These are phyloP conservation scores for Drosophila setosimentum DNA, from an alignment of 2,888 invertebrate species.

Conservation along the genomic window DNA sequence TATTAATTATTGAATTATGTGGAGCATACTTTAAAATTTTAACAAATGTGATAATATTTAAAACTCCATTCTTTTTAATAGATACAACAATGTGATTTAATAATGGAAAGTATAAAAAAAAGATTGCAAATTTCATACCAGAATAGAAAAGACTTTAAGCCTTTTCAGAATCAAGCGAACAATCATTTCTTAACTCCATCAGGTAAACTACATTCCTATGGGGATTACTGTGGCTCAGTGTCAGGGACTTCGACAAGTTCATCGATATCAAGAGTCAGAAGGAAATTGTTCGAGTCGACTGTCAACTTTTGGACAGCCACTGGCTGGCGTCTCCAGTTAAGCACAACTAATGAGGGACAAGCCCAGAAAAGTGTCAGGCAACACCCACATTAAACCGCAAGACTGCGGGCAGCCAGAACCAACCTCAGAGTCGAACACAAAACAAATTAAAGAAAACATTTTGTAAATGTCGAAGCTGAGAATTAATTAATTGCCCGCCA, in stretches of 20 bases:
- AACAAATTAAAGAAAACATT: constrained; percentile 80
- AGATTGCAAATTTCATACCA: neutral
- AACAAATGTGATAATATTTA: neutral
- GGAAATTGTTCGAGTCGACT: constrained; percentile 20
- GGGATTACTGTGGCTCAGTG: constrained; percentile 40
- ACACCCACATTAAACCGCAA: constrained; percentile 66
- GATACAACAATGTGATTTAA: neutral
- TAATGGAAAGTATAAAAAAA: neutral
- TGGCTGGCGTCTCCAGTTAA: constrained; percentile 58
- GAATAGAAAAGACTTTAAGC: neutral
- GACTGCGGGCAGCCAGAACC: constrained; percentile 20
- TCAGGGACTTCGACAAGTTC: constrained; percentile 34
- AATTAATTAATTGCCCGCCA: constrained; percentile 71
- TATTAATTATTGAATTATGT: neutral
- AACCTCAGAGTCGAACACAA: constrained; percentile 20
- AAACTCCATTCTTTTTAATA: neutral
- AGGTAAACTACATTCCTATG: constrained; percentile 33
- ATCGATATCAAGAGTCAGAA: constrained; percentile 31
- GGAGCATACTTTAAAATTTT: neutral
- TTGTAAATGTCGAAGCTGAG: constrained; percentile 75
- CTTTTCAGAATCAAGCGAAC: neutral
- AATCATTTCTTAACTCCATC: neutral
- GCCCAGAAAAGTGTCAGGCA: constrained; percentile 76
- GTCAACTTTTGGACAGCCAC: constrained; percentile 38
- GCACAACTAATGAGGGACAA: constrained; percentile 78